Percentiles rank a stretch among this genome's conserved stretches.
Evolutionary conservation across 2,888 invertebrate genomes (phyloP).

Genomic region (Rotaria macrura): DNA sequence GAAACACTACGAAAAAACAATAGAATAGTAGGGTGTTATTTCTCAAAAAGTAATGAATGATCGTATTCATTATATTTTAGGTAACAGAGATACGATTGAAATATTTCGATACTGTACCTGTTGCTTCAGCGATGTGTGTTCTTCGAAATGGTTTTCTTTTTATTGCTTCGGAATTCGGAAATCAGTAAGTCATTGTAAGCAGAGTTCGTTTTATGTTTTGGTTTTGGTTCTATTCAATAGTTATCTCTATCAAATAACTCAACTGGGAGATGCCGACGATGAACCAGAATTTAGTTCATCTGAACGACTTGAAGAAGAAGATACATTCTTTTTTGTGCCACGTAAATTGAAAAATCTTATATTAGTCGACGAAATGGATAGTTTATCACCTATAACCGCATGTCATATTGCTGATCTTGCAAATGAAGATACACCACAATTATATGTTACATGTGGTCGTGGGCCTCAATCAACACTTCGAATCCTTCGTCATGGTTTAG

Average conservation of each 20-base stretch:
- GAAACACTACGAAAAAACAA: no score
- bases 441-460: conserved; percentile 87
- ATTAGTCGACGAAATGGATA: conserved; percentile 89
- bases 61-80: conserved; percentile 46
- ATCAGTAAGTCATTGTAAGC: conserved; percentile 70
- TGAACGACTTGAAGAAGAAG: conserved; percentile 93
- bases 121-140: conserved; percentile 90
- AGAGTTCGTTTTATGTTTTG: neutral
- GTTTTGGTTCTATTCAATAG: conserved; percentile 51
- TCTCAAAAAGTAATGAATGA: no score
- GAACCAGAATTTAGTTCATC: conserved; percentile 96
- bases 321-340: conserved; percentile 96
- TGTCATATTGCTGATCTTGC: conserved; percentile 61
- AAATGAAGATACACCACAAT: conserved; percentile 95
- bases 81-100: conserved; percentile 89
- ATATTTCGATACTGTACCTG: conserved; percentile 97
- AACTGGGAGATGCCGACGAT: conserved; percentile 94
- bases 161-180: conserved; percentile 95
- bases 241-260: conserved; percentile 95
- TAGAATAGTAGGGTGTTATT: no score
- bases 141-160: conserved; percentile 95
- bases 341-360: conserved; percentile 82
- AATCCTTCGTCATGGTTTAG: conserved; percentile 86
- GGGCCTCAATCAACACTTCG: conserved; percentile 84
- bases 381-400: conserved; percentile 76